These are phyloP conservation scores for Trilocha varians DNA, from an alignment of 2,888 invertebrate species.

Conservation along the genomic window DNA sequence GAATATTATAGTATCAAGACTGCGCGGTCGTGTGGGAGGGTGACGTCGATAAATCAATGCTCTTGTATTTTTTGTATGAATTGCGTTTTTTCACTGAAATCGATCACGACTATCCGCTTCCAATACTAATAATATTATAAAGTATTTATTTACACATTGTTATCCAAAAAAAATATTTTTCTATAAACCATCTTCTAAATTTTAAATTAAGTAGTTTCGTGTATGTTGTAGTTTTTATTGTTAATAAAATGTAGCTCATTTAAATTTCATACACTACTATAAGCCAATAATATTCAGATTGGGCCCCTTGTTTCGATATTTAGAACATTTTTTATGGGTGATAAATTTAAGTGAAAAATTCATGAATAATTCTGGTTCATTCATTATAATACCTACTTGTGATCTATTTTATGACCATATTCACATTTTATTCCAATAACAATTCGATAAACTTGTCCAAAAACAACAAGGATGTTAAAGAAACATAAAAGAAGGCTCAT, in stretches of 20 bases:
- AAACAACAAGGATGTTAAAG: no score
- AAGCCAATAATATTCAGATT: background rate
- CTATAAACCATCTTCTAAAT: background rate
- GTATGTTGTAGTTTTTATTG: background rate
- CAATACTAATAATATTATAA: conserved; percentile 37
- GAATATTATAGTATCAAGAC: conserved; percentile 36
- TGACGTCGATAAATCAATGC: conserved; percentile 52
- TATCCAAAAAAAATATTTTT: conserved; percentile 16
- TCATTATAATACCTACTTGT: no score
- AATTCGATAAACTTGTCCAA: no score
- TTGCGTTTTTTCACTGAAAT: conserved; percentile 67
- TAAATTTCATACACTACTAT: background rate
- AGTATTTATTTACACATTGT: conserved; percentile 54
- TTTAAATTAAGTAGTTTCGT: background rate
- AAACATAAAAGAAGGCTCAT: no score
- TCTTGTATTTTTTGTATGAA: conserved; percentile 59
- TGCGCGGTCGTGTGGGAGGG: conserved; percentile 24
- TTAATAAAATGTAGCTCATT: background rate
- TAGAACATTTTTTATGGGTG: background rate
- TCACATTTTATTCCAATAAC: no score
- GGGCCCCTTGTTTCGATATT: background rate
- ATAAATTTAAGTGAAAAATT: background rate
- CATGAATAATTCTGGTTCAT: background rate
- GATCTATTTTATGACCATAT: no score
- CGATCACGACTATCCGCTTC: conserved; percentile 51